phyloP scores from a whole-genome alignment of 2,888 invertebrate genomes.

The Tenthredo mesomela region DNA sequence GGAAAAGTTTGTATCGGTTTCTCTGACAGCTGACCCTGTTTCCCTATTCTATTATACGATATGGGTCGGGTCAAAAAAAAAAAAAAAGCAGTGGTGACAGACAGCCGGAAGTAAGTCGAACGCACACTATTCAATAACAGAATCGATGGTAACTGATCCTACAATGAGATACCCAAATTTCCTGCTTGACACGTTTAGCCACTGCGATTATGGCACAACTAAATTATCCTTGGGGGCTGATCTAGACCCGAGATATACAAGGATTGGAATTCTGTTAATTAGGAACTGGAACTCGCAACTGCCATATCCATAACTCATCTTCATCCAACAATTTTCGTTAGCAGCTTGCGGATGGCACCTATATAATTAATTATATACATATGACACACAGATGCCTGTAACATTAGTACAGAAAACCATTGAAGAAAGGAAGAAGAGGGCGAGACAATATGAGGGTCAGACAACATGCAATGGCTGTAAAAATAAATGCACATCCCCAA shows the following conservation, averaged over 20 bases:
- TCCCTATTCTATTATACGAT: neutral
- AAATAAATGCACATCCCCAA: neutral
- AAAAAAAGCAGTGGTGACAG: neutral
- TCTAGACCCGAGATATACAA: conserved; percentile 40
- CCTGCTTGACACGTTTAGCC: conserved; percentile 28
- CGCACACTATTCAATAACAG: conserved; percentile 6
- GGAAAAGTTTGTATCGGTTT: neutral
- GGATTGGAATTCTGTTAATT: conserved; percentile 49
- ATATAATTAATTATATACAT: conserved; percentile 33
- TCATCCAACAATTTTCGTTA: conserved; percentile 39
- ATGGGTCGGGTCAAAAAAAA: neutral
- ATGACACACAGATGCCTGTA: neutral
- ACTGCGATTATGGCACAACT: conserved; percentile 31
- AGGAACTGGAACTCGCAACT: conserved; percentile 27
- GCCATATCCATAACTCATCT: conserved; percentile 46
- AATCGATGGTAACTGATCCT: conserved; percentile 27
- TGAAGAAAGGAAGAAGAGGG: neutral
- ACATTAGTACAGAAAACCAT: neutral
- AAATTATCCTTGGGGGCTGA: conserved; percentile 34
- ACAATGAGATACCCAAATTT: conserved; percentile 21
- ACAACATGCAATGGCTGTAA: neutral
- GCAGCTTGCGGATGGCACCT: conserved; percentile 36
- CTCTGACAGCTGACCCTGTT: neutral
- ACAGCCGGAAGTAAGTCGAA: conserved; percentile 18
- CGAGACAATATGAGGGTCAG: no score